Conservation (phyloP, 2,888 invertebrate species). For the Melangyna quadrimaculata region DNA sequence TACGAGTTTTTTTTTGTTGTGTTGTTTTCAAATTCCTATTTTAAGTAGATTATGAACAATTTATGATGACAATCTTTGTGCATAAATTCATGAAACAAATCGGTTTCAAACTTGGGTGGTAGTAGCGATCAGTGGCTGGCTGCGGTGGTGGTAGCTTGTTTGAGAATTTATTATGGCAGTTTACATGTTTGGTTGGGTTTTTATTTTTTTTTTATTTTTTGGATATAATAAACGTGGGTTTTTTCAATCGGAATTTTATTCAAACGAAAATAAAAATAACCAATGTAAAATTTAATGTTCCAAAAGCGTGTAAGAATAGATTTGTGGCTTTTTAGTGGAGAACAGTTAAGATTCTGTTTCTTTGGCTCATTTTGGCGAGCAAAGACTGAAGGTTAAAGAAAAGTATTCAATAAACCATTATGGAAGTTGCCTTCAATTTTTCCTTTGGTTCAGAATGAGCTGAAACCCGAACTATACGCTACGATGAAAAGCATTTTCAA, state of each 20-base stretch:
- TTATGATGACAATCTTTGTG: conserved; percentile 52
- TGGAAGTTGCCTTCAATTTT: too few species aligned
- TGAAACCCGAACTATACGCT: too few species aligned
- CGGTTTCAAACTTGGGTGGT: conserved; percentile 47
- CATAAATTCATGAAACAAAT: conserved; percentile 55
- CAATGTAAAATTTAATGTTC: too few species aligned
- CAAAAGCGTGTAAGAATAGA: too few species aligned
- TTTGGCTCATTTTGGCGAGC: too few species aligned
- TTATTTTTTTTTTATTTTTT: neutral
- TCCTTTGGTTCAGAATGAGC: too few species aligned
- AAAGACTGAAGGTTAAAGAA: too few species aligned
- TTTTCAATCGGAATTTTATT: neutral
- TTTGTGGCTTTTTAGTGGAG: too few species aligned
- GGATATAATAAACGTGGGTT: neutral
- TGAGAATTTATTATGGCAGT: conserved; percentile 36
- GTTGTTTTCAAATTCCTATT: conserved; percentile 8
- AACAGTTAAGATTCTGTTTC: too few species aligned
- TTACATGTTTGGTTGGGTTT: neutral
- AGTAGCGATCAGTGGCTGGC: neutral
- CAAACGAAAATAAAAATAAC: neutral
- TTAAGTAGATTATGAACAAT: conserved; percentile 40
- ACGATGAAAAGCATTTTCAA: too few species aligned
- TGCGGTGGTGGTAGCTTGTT: conserved; percentile 6
- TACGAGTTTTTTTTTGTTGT: too few species aligned
- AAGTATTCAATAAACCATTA: too few species aligned